Percentiles rank a stretch among this genome's conserved stretches.
Conservation (phyloP, 1,140 invertebrate genomes). For the Acromyrmex echinatior region DNA sequence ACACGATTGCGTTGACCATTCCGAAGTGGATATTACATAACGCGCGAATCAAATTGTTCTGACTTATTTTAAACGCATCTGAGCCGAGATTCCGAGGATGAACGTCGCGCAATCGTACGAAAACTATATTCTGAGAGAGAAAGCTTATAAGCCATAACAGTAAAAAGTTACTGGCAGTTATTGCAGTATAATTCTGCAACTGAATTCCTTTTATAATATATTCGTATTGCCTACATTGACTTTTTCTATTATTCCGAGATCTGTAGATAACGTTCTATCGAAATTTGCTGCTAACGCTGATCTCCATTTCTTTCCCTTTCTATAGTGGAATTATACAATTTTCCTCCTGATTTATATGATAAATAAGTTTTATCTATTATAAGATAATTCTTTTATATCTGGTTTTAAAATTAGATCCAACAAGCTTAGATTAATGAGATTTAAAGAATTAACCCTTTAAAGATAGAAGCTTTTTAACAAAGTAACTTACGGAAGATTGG, state of each 20-base stretch:
- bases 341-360: not conserved
- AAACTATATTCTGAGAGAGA: not conserved
- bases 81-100: not conserved
- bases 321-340: not conserved
- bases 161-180: slow-evolving; percentile 49
- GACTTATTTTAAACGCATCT: slow-evolving; percentile 24
- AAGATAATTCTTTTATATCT: not conserved
- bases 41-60: slow-evolving; percentile 68
- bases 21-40: slow-evolving; percentile 64
- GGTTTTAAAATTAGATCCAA: not conserved
- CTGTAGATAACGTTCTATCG: not conserved
- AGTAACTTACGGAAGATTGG: too few relatives aligned
- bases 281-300: slow-evolving; percentile 19
- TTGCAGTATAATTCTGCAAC: slow-evolving; percentile 21
- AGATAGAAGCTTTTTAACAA: too few relatives aligned
- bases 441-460: not conserved
- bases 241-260: slow-evolving; percentile 33
- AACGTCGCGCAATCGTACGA: not conserved
- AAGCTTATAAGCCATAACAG: slow-evolving; percentile 35
- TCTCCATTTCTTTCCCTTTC: not conserved
- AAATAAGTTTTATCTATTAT: not conserved
- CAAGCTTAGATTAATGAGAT: not conserved
- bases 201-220: slow-evolving; percentile 40
- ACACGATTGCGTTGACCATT: slow-evolving; percentile 62
- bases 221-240: slow-evolving; percentile 32